Base-by-base conservation (phyloP, 1,140 invertebrate genomes). In the Trachymyrmex cornetzi region DNA sequence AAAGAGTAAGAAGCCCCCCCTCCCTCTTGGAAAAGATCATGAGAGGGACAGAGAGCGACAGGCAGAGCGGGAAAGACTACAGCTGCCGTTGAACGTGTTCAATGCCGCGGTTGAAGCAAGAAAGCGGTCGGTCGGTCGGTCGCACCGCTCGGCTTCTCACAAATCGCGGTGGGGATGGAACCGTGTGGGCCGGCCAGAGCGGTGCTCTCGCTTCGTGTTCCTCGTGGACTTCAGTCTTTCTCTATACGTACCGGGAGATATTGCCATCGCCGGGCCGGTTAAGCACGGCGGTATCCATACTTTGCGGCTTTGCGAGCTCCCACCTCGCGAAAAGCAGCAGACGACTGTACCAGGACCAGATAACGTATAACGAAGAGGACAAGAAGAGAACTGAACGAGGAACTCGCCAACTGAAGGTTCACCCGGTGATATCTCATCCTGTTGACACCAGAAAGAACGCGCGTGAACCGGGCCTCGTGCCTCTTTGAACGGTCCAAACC, bases 51-150 rank as follows among this genome's bases (percentile, higher is more conserved):
- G 50, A 75, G 66, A 67, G 38, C n/a, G 77, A 44, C 30, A 5
- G 53, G 3, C 30, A 59, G 53, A 77, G 38, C 53, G 55, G 53
- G 38, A 34, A 34, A 27, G 64, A 64, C 22, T n/a, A 94, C 95
- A 95, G 94, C 94, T 95, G 95, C 94, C 94, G 94, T 93, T 94
- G 93, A 94, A 94, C 93, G 94, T 95, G 94, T 94, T 94, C 94
- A 94, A 94, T 95, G 94, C 94, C 94, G 94, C 89, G 89, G 93
- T 93, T 90, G 89, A 80, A 92, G 92, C 92, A 94, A 94, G 92
- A 94, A 94, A 94, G 91, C 92, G 93, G 91, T 87, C 87, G 85
- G 85, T 89, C 92, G 91, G 90, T 84, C 55, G 85, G 63, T 86
- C 88, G 77, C 55, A 79, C 72, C 79, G 55, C 80, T 87, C 66